Conservation (phyloP, 2,888 invertebrate genomes). For the Himalopsyche anomala region DNA sequence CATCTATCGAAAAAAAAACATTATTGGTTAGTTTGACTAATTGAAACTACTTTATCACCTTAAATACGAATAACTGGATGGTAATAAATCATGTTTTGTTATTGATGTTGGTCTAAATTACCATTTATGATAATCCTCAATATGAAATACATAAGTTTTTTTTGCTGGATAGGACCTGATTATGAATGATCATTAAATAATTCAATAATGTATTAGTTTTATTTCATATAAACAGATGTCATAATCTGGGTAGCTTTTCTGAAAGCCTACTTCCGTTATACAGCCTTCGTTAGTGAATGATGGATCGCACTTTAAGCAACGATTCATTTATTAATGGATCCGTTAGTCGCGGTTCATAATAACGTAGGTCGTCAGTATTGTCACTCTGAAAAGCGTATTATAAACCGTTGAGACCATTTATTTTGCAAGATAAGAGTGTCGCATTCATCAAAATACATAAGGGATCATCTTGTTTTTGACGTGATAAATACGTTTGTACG, state of each 20-base stretch:
- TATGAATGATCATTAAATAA: not conserved
- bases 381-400: slow-evolving; percentile 52
- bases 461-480: slow-evolving; percentile 48
- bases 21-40: too few relatives aligned
- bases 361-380: slow-evolving; percentile 53
- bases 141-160: too few relatives aligned
- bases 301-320: slow-evolving; percentile 63
- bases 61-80: too few relatives aligned
- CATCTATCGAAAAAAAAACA: too few relatives aligned
- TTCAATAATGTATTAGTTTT: not conserved
- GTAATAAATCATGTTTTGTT: too few relatives aligned
- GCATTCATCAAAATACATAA: slow-evolving; percentile 56
- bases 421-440: slow-evolving; percentile 54
- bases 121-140: too few relatives aligned
- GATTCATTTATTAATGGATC: slow-evolving; percentile 65
- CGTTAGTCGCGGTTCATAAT: slow-evolving; percentile 57
- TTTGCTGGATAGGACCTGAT: not conserved
- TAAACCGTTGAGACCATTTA: slow-evolving; percentile 59
- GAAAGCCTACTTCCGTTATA: slow-evolving; percentile 52
- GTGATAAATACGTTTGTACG: slow-evolving; percentile 52
- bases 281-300: slow-evolving; percentile 59
- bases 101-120: too few relatives aligned
- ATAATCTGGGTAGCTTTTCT: slow-evolving; percentile 3
- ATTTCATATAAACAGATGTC: slow-evolving; percentile 5
- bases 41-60: too few relatives aligned